phyloP scores from a whole-genome alignment of 2,888 invertebrate genomes.

The Bombylius major region DNA sequence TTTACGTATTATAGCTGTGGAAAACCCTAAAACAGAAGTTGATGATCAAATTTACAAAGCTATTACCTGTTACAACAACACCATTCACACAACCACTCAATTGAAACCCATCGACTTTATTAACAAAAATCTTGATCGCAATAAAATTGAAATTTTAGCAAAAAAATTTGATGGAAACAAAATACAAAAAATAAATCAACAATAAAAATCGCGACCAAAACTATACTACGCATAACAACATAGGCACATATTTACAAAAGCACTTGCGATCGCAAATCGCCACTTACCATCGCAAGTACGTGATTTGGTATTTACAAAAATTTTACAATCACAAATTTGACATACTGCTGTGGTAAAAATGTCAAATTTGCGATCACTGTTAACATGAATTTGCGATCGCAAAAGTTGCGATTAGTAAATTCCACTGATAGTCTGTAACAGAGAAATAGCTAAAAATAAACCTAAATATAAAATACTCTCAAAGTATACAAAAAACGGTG shows the following conservation, averaged over 20 bases:
- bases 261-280: no score
- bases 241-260: no score
- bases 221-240: neutral
- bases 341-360: no score
- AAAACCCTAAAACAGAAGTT: neutral
- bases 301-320: no score
- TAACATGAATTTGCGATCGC: no score
- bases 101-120: neutral
- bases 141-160: neutral
- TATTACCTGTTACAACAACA: neutral
- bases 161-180: neutral
- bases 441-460: neutral
- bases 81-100: neutral
- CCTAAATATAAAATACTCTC: neutral
- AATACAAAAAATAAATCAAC: neutral
- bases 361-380: no score
- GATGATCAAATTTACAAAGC: neutral
- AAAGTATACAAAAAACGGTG: neutral
- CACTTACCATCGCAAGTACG: no score
- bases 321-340: no score
- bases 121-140: neutral
- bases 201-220: neutral
- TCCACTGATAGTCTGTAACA: neutral
- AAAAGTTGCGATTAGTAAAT: no score
- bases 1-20: constrained; percentile 1